Conservation (phyloP, 2,797 vertebrate genomes). For the Chaetodon trifasciatus region DNA sequence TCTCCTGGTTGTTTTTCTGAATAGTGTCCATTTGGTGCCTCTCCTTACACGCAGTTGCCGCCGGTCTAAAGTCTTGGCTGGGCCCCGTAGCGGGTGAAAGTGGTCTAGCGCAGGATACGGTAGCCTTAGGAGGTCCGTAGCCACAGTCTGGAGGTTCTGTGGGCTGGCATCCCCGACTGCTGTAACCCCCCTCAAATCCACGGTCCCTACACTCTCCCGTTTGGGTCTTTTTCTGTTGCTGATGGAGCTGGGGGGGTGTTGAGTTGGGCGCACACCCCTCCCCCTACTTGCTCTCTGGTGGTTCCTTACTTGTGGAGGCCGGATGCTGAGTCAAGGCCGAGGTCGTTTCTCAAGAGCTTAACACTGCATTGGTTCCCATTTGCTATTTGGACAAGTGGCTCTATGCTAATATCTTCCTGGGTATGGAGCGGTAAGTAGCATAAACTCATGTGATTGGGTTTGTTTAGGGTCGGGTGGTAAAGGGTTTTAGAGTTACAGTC, state of each 20-base stretch:
- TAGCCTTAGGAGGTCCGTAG: conserved; percentile 93
- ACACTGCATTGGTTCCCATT: conserved; percentile 96
- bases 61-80: conserved; percentile 97
- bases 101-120: conserved; percentile 95
- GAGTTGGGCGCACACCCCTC: conserved; percentile 84
- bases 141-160: conserved; percentile 90
- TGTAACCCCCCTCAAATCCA: conserved; percentile 86
- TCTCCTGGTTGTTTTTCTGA: conserved; percentile 95
- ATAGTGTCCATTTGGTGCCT: conserved; percentile 96
- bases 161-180: conserved; percentile 87
- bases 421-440: conserved; percentile 91
- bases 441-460: conserved; percentile 89
- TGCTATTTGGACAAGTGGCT: conserved; percentile 97
- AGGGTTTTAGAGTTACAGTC: conserved; percentile 66
- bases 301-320: conserved; percentile 91
- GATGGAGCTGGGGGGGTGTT: conserved; percentile 87
- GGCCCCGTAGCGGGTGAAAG: conserved; percentile 90
- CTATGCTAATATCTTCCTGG: conserved; percentile 94
- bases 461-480: conserved; percentile 82
- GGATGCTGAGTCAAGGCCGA: conserved; percentile 88
- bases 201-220: conserved; percentile 85
- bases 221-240: conserved; percentile 91
- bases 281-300: conserved; percentile 89
- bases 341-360: conserved; percentile 90
- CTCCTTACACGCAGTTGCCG: conserved; percentile 96